Percentiles rank a stretch among this genome's conserved stretches.
These are phyloP conservation scores for Calyptomena viridis DNA, from an alignment of 2,113 vertebrate species.

Conservation along the genomic window DNA sequence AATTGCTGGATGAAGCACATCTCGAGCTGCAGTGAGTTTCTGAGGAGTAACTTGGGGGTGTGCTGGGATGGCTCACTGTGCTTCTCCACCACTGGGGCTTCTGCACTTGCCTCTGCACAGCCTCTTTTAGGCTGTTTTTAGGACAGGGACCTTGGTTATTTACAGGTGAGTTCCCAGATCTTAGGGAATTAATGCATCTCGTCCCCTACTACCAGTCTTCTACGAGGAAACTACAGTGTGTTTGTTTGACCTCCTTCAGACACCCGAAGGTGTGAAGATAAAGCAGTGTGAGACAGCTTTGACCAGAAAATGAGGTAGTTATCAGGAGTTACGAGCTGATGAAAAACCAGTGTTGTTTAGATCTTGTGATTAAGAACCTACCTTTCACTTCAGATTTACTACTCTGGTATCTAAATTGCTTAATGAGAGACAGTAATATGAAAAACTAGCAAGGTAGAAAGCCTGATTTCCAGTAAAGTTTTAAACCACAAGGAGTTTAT, in stretches of 20 bases:
- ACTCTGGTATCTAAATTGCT: background rate
- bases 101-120: background rate
- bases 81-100: background rate
- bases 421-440: background rate
- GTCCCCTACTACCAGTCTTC: rapidly evolving
- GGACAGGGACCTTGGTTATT: background rate
- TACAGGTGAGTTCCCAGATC: background rate
- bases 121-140: background rate
- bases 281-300: background rate
- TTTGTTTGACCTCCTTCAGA: background rate
- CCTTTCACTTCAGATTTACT: background rate
- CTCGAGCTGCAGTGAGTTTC: background rate
- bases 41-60: background rate
- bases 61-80: background rate
- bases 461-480: slow-evolving; percentile 1
- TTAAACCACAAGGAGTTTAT: background rate
- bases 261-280: background rate
- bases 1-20: background rate
- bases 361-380: background rate
- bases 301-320: background rate
- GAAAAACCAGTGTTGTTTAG: background rate
- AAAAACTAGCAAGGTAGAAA: background rate
- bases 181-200: background rate
- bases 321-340: background rate
- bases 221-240: background rate